These are phyloP conservation scores for Gobius niger DNA, from an alignment of 2,113 vertebrate genomes.

Conservation along the genomic window DNA sequence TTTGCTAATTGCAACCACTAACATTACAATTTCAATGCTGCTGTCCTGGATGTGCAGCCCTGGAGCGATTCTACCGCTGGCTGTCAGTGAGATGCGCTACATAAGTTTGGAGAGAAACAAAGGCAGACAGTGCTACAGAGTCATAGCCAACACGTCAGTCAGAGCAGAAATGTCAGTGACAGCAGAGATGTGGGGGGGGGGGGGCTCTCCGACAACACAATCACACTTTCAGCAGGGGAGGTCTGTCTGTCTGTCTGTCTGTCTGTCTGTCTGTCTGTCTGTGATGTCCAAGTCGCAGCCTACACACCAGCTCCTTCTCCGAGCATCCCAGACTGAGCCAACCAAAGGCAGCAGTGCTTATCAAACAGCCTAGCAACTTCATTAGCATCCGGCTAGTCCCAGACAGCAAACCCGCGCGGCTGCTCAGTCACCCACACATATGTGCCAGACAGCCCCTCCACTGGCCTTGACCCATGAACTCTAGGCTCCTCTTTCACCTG, in stretches of 20 bases:
- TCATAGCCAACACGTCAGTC: slow-evolving; percentile 53
- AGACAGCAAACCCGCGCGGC: slow-evolving; percentile 46
- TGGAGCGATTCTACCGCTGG: slow-evolving; percentile 12
- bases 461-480: slow-evolving; percentile 85
- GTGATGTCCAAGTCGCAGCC: slow-evolving; percentile 39
- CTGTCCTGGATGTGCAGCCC: slow-evolving; percentile 3
- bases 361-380: slow-evolving; percentile 58
- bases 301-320: slow-evolving; percentile 32
- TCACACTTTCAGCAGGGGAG: slow-evolving; percentile 61
- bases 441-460: slow-evolving; percentile 63
- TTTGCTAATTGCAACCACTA: background rate
- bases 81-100: slow-evolving; percentile 20
- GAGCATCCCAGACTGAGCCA: slow-evolving; percentile 48
- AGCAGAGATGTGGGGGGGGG: slow-evolving; percentile 53
- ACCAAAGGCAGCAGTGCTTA: slow-evolving; percentile 61
- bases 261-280: slow-evolving; percentile 47
- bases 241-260: slow-evolving; percentile 53
- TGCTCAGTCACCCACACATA: slow-evolving; percentile 33
- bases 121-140: slow-evolving; percentile 48
- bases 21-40: background rate
- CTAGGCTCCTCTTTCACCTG: slow-evolving; percentile 75
- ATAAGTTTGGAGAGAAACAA: slow-evolving; percentile 61
- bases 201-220: slow-evolving; percentile 56
- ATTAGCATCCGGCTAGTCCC: slow-evolving; percentile 69
- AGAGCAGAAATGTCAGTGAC: slow-evolving; percentile 60